These are phyloP conservation scores for Venusia cambrica DNA, from an alignment of 2,888 invertebrate species.

Conservation along the genomic window DNA sequence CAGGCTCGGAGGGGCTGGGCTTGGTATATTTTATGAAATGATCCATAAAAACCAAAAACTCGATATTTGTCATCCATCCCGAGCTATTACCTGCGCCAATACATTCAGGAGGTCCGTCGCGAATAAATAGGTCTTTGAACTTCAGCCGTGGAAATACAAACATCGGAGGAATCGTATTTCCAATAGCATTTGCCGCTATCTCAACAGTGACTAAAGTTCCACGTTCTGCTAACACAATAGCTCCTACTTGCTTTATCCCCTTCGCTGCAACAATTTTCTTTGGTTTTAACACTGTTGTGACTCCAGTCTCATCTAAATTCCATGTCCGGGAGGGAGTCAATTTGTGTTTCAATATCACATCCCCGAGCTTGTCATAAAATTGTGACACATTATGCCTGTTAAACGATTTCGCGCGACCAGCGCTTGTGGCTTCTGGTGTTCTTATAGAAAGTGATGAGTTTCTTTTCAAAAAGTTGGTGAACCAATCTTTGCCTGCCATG, in stretches of 20 bases:
- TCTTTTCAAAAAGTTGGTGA: slow-evolving; percentile 32
- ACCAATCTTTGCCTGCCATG: too few species aligned
- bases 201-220: slow-evolving; percentile 41
- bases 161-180: slow-evolving; percentile 16
- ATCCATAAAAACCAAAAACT: slow-evolving; percentile 4
- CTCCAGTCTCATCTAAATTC: slow-evolving; percentile 21
- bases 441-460: slow-evolving; percentile 32
- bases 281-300: slow-evolving; percentile 31
- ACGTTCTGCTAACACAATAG: slow-evolving; percentile 45
- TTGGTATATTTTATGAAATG: slow-evolving; percentile 8
- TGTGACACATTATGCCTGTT: slow-evolving; percentile 36
- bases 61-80: slow-evolving; percentile 2
- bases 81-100: neutral
- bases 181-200: slow-evolving; percentile 23
- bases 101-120: slow-evolving; percentile 1
- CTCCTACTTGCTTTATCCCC: slow-evolving; percentile 37
- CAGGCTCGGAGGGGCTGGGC: slow-evolving; percentile 2
- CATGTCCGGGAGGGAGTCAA: slow-evolving; percentile 7
- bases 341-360: slow-evolving; percentile 3
- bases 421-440: slow-evolving; percentile 35
- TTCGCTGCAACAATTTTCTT: slow-evolving; percentile 27
- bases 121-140: slow-evolving; percentile 20
- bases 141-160: slow-evolving; percentile 17
- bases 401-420: slow-evolving; percentile 36
- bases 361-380: slow-evolving; percentile 34